Conservation (phyloP, 2,888 invertebrate genomes). For the Cartodere bifasciata region DNA sequence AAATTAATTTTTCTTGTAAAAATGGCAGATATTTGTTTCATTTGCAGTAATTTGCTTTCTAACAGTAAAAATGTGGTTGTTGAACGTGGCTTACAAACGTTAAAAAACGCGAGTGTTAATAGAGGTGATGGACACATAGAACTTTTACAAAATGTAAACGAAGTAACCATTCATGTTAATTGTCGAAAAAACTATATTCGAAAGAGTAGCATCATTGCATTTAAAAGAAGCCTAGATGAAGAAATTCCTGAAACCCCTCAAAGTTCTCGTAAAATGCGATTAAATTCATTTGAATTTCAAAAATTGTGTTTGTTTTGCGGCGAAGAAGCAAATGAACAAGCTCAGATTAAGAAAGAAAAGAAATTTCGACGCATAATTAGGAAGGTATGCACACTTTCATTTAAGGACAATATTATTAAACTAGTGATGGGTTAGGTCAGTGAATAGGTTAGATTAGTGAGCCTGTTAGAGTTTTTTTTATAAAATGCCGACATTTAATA, state of each 20-base stretch:
- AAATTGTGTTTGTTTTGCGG: too few relatives aligned
- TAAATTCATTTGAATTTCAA: too few relatives aligned
- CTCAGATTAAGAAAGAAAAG: too few relatives aligned
- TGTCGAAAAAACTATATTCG: slow-evolving; percentile 7
- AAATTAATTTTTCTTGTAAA: too few relatives aligned
- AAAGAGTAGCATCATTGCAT: slow-evolving; percentile 2
- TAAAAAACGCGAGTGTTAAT: slow-evolving; percentile 10
- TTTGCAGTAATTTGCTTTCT: slow-evolving; percentile 9
- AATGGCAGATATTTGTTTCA: slow-evolving; percentile 10
- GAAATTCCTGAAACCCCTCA: background rate
- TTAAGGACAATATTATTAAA: too few relatives aligned
- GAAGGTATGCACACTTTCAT: too few relatives aligned
- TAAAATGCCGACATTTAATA: too few relatives aligned
- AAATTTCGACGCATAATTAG: too few relatives aligned
- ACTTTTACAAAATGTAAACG: slow-evolving; percentile 9
- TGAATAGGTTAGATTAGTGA: too few relatives aligned
- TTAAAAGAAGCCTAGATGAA: slow-evolving; percentile 3
- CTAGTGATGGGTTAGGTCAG: too few relatives aligned
- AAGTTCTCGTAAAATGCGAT: background rate
- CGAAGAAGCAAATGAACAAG: too few relatives aligned
- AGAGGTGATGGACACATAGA: slow-evolving; percentile 11
- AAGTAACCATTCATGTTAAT: slow-evolving; percentile 7
- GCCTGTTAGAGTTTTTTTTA: too few relatives aligned
- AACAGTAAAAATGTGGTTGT: slow-evolving; percentile 9
- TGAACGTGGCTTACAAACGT: slow-evolving; percentile 10